Conservation (phyloP, 2,797 vertebrate genomes). For the Rachycentron canadum region DNA sequence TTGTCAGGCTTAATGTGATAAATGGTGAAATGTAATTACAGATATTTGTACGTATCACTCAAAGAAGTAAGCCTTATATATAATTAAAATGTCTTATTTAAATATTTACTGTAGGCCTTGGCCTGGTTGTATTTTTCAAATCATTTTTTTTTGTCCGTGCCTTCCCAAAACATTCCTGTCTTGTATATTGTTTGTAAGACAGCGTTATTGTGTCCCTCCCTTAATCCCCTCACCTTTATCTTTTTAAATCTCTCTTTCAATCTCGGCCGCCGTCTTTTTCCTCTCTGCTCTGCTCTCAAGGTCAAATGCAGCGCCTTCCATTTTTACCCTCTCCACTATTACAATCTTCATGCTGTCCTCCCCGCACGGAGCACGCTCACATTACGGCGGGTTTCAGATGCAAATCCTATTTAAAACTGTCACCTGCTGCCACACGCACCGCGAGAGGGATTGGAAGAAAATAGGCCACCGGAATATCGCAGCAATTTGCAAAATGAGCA, state of each 20-base stretch:
- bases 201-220: constrained; percentile 21
- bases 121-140: constrained; percentile 7
- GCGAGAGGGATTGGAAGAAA: constrained; percentile 42
- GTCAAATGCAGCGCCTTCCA: constrained; percentile 62
- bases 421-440: constrained; percentile 62
- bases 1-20: neutral
- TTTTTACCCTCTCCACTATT: constrained; percentile 37
- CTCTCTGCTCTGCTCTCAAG: constrained; percentile 60
- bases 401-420: constrained; percentile 80
- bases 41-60: neutral
- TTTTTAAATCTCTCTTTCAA: constrained; percentile 57
- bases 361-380: constrained; percentile 29
- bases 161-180: constrained; percentile 8
- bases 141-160: neutral
- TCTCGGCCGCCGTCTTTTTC: constrained; percentile 51
- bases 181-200: constrained; percentile 47
- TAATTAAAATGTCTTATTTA: constrained; percentile 6
- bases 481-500: constrained; percentile 70
- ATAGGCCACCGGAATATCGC: constrained; percentile 51
- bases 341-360: constrained; percentile 62
- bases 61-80: neutral
- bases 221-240: constrained; percentile 67
- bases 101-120: constrained; percentile 8
- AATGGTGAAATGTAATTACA: constrained; percentile 8
- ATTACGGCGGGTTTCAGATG: constrained; percentile 67